Evolutionary conservation across 2,797 vertebrate species (phyloP).

Genomic region (Simalia tracyae): DNA sequence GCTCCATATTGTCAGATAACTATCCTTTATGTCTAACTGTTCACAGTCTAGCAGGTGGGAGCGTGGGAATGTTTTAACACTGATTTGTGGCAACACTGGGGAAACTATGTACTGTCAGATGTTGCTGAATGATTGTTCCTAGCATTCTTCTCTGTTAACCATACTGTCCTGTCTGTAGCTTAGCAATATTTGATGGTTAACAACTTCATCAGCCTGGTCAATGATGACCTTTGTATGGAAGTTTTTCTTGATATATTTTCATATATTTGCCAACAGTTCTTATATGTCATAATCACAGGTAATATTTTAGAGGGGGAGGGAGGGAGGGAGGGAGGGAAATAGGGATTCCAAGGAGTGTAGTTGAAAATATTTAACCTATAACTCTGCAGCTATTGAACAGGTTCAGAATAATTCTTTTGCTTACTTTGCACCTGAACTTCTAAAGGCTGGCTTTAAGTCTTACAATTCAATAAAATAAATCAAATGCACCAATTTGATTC

Average conservation of each 20-base stretch:
- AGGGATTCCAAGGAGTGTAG: too few relatives aligned
- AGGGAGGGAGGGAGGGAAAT: not conserved
- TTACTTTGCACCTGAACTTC: not conserved
- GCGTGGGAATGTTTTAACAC: too few relatives aligned
- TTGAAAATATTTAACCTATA: not conserved
- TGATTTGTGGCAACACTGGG: too few relatives aligned
- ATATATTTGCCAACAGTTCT: not conserved
- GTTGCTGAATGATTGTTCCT: not conserved
- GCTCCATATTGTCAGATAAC: too few relatives aligned
- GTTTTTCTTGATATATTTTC: not conserved
- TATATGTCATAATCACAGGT: not conserved
- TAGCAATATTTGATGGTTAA: too few relatives aligned
- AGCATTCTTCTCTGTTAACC: not conserved
- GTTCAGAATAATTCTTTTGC: not conserved
- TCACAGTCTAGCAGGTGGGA: too few relatives aligned
- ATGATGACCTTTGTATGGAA: not conserved
- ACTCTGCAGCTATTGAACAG: not conserved
- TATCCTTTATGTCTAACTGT: too few relatives aligned
- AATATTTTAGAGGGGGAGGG: not conserved
- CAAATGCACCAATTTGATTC: not conserved
- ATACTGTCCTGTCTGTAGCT: too few relatives aligned
- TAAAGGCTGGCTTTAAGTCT: not conserved
- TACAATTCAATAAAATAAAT: conserved; percentile 14
- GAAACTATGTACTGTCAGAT: not conserved
- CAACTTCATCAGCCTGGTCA: not conserved